Base-by-base conservation (phyloP, 2,113 vertebrate genomes). In the Mohoua ochrocephala region DNA sequence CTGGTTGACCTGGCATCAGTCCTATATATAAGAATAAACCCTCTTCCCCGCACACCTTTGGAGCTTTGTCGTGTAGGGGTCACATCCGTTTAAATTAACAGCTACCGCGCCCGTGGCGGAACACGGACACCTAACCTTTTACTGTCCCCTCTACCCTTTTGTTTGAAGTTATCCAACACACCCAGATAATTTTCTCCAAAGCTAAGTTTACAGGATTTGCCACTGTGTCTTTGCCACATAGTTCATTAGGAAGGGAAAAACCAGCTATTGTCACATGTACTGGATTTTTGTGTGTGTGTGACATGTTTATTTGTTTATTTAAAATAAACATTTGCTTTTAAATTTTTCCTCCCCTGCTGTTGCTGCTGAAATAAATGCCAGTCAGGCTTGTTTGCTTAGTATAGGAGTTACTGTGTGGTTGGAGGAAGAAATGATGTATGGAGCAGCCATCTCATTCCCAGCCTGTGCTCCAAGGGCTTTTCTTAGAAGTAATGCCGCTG, bases 1-100 rank as follows among this genome's bases (percentile, higher is more conserved):
- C 97, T 97, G 96, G 96, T 96, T 98, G 98, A 98, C 98, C 98
- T 99, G 98, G 98, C 98, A 98, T 97, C 97, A 96, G 98, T 98
- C 98, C 98, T 97, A 97, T 98, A 98, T 98, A 98, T 98, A 98
- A 99, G 98, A 98, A 97, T 94, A 94, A 97, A 98, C 96, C 94
- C 96, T 96, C 97, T 97, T 98, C 98, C 98, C 98, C 13, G 41
- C 95, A 98, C 98, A 98, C 98, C 98, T 99, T 98, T 97, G 97
- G 95, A 97, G 96, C 98, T 97, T 98, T 98, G 98, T 98, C 98
- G 84, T 97, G 96, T 95, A 97, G 89, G 92, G 98, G 98, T 99
- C 99, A 99, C 97, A 98, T 99, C 99, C 98, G 93, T 93, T 96
- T 56, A 24, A 95, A 95, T 92, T 79, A 91, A 74, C 75, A 82